Percentiles rank a stretch among this genome's conserved stretches.
Conservation (phyloP, 1,140 invertebrate genomes). For the Musca vetustissima region DNA sequence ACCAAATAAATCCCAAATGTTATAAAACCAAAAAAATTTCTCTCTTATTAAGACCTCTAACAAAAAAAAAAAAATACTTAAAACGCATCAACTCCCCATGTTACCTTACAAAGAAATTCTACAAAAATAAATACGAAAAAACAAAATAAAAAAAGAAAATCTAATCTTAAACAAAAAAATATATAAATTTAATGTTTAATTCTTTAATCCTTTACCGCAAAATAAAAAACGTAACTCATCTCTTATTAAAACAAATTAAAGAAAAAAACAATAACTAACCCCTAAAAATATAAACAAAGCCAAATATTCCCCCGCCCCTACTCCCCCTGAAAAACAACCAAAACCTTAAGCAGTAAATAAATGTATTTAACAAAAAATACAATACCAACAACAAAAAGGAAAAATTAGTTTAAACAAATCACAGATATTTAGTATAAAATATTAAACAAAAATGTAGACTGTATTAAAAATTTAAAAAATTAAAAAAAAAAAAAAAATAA, state of each 20-base stretch:
- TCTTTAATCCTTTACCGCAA: not conserved
- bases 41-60: no score
- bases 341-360: not conserved
- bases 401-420: not conserved
- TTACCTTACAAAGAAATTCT: slow-evolving; percentile 2
- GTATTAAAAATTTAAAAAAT: slow-evolving; percentile 18
- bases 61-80: not conserved
- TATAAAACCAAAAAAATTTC: not conserved
- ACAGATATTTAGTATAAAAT: slow-evolving; percentile 18
- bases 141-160: not conserved
- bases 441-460: slow-evolving; percentile 20
- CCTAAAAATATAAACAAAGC: no score
- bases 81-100: not conserved
- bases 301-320: no score
- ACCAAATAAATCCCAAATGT: not conserved
- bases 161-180: no score
- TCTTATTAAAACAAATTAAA: no score
- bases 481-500: slow-evolving; percentile 6
- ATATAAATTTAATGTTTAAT: slow-evolving; percentile 4
- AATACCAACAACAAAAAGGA: not conserved
- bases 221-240: no score
- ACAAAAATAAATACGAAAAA: not conserved
- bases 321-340: not conserved
- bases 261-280: no score
- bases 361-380: slow-evolving; percentile 2